Percentiles rank a stretch among this genome's conserved stretches.
These are phyloP conservation scores for Acrobasis repandana DNA, from an alignment of 2,888 invertebrate genomes.

Conservation along the genomic window DNA sequence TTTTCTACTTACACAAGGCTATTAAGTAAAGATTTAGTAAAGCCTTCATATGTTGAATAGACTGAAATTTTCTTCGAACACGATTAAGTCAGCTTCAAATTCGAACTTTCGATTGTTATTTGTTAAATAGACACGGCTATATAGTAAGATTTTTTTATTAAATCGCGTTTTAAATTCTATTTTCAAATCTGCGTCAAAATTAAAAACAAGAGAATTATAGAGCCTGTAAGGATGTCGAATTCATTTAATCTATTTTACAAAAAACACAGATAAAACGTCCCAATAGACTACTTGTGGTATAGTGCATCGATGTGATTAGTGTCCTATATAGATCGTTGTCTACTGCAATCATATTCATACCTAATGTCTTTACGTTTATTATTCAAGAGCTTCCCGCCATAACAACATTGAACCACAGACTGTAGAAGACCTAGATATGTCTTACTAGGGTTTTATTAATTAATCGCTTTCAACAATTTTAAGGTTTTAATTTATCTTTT, in stretches of 20 bases:
- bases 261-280: conserved; percentile 21
- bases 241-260: background rate
- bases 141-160: background rate
- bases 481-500: too few species aligned
- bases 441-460: too few species aligned
- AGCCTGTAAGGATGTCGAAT: conserved; percentile 23
- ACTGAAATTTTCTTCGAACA: background rate
- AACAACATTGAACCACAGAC: conserved; percentile 21
- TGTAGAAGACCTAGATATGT: background rate
- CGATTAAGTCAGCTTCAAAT: background rate
- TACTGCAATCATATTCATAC: conserved; percentile 27
- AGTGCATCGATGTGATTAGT: conserved; percentile 30
- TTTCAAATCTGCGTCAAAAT: conserved; percentile 23
- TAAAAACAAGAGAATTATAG: conserved; percentile 17
- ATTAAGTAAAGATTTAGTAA: background rate
- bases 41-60: background rate
- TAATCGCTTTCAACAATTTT: too few species aligned
- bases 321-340: conserved; percentile 26
- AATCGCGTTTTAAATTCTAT: background rate
- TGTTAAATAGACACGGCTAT: background rate
- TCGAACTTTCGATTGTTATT: background rate
- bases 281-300: conserved; percentile 26
- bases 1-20: background rate
- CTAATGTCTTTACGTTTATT: conserved; percentile 25
- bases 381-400: conserved; percentile 25